Conservation (phyloP, 2,888 invertebrate genomes). For the Eurytoma adleriae region DNA sequence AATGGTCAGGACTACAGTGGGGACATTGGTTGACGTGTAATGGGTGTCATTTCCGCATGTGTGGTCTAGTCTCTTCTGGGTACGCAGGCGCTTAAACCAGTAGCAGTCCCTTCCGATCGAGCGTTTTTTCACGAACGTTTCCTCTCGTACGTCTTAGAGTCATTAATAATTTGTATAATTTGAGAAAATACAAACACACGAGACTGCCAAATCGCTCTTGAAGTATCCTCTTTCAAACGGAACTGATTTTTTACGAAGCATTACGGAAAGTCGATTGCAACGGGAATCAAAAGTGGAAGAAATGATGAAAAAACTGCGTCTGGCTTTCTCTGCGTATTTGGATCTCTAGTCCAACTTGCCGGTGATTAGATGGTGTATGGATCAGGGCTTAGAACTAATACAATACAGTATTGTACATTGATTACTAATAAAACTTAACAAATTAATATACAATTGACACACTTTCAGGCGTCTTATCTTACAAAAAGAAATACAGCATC, state of each 20-base stretch:
- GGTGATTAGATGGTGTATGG: slow-evolving; percentile 65
- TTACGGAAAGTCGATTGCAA: slow-evolving; percentile 8
- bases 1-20: slow-evolving; percentile 78
- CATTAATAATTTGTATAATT: slow-evolving; percentile 4
- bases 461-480: slow-evolving; percentile 31
- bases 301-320: slow-evolving; percentile 35
- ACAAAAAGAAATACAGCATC: slow-evolving; percentile 19
- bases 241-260: slow-evolving; percentile 45
- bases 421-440: slow-evolving; percentile 66
- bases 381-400: slow-evolving; percentile 67
- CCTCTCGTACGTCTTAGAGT: not conserved
- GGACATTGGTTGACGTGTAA: slow-evolving; percentile 88
- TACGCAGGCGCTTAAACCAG: slow-evolving; percentile 63
- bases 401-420: slow-evolving; percentile 66
- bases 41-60: slow-evolving; percentile 90
- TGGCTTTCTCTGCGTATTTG: slow-evolving; percentile 58
- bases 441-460: slow-evolving; percentile 58
- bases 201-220: slow-evolving; percentile 48
- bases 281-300: slow-evolving; percentile 33
- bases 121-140: slow-evolving; percentile 10
- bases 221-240: slow-evolving; percentile 20
- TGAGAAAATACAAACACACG: slow-evolving; percentile 5
- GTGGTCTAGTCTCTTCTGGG: slow-evolving; percentile 79
- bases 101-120: slow-evolving; percentile 30
- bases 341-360: slow-evolving; percentile 62